Evolutionary conservation across 2,113 vertebrate species (phyloP).

Genomic region (Notechis scutatus): DNA sequence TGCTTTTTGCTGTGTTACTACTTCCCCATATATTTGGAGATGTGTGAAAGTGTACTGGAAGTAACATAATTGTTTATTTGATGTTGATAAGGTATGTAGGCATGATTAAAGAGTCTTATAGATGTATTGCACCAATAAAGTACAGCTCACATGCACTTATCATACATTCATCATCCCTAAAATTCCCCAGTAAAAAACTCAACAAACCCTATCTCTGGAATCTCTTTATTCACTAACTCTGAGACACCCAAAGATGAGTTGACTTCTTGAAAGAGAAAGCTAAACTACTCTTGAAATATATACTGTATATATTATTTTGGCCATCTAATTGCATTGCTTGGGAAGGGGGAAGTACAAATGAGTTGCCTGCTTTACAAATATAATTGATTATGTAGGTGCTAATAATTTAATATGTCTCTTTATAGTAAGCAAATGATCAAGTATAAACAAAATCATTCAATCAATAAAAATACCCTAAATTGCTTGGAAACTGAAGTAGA

Average conservation of each 20-base stretch:
- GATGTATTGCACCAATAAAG: not conserved
- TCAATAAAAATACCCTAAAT: not conserved
- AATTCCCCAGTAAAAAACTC: not conserved
- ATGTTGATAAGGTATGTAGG: not conserved
- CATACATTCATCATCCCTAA: not conserved
- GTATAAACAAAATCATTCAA: not conserved
- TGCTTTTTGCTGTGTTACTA: not conserved
- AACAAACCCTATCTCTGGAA: not conserved
- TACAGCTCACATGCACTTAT: not conserved
- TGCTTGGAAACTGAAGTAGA: not conserved
- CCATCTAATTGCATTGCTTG: not conserved
- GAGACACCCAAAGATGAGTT: not conserved
- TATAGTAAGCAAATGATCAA: not conserved
- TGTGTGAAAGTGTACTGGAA: slow-evolving; percentile 2
- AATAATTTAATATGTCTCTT: not conserved
- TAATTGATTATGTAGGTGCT: not conserved
- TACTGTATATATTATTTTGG: slow-evolving; percentile 10
- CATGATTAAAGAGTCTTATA: not conserved
- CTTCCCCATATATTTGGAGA: slow-evolving; percentile 7
- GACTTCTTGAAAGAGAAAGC: not conserved
- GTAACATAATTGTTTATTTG: not conserved
- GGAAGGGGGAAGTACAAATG: not conserved
- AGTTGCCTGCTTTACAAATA: slow-evolving; percentile 15
- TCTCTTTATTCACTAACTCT: not conserved
- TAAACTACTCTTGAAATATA: not conserved